Percentiles rank a stretch among this genome's conserved stretches.
phyloP scores from a whole-genome alignment of 1,140 invertebrate species.

The Anastatus disparis region DNA sequence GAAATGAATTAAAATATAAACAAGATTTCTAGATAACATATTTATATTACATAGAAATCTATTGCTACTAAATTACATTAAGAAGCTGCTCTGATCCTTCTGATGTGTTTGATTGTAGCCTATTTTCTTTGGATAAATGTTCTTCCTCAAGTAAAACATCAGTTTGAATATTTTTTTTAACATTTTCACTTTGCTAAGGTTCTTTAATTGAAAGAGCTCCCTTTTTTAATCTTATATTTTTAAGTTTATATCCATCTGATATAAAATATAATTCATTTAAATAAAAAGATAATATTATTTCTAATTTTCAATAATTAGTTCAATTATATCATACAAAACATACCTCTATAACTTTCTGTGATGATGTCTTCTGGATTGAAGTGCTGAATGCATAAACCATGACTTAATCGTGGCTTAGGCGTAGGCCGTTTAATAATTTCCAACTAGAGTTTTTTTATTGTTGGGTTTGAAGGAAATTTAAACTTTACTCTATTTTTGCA shows the following conservation, averaged over 20 bases:
- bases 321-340: background rate
- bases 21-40: too few species aligned
- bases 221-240: background rate
- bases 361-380: background rate
- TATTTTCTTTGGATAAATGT: too few species aligned
- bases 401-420: background rate
- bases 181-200: background rate
- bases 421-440: background rate
- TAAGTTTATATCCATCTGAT: background rate
- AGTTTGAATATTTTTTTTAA: background rate
- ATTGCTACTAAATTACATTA: too few species aligned
- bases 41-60: too few species aligned
- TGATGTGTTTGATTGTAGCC: too few species aligned
- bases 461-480: background rate
- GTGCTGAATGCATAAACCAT: background rate
- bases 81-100: too few species aligned
- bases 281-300: background rate
- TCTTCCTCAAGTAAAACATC: background rate
- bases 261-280: background rate
- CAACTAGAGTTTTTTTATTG: background rate
- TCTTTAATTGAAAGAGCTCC: background rate
- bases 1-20: too few species aligned
- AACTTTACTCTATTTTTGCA: background rate
- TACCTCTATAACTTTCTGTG: background rate
- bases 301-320: too few species aligned